Evolutionary conservation across 1,140 invertebrate species (phyloP), one percentile per base, ranked within the genome.

Genomic region (Dendroctonus valens): DNA sequence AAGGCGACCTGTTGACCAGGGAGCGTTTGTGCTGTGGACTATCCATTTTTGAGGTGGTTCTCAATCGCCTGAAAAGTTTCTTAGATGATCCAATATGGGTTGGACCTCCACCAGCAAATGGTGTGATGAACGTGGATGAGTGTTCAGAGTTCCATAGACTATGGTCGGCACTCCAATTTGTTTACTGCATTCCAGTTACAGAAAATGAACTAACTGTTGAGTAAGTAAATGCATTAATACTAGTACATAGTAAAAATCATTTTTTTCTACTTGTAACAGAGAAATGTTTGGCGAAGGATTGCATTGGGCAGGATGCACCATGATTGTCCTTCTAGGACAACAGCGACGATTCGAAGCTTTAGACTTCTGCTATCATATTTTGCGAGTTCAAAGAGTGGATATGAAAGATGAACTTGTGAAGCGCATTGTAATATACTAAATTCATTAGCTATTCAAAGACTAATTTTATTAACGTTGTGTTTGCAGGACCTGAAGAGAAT

Each of bases 291-390:
- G 98, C 11, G 98, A 99, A 82, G 97, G 97, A 9, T 83, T 99
- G 0, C 96, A 99, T 80, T 99, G 97, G 97, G 97, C 97, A 39
- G 97, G 96, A 0, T 98, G 96, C 80, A 90, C 94, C n/a, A 94
- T 99, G 84, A 96, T 99, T 63, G 90, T 95, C n/a, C 82, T 99
- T 14, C 82, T 99, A 48, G 93, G 93, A 0, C 97, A 99, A 77
- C 96, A 99, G 81, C 82, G 94, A 66, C 82, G 97, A 59, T 99
- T 99, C 81, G 97, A 99, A 78, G 95, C 96, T 8, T 85, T 99
- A 38, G 98, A 99, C 81, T 99, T 99, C 82, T 97, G 95, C 80
- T 99, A 99, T 82, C 97, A 99, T 77, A 94, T 99, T 74, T 84
- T 99, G 37, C 82, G 94, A 71, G 95, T 99, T 0, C 97, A 99